Base-by-base conservation (phyloP, 2,888 invertebrate genomes). In the Reticulitermes lucifugus region DNA sequence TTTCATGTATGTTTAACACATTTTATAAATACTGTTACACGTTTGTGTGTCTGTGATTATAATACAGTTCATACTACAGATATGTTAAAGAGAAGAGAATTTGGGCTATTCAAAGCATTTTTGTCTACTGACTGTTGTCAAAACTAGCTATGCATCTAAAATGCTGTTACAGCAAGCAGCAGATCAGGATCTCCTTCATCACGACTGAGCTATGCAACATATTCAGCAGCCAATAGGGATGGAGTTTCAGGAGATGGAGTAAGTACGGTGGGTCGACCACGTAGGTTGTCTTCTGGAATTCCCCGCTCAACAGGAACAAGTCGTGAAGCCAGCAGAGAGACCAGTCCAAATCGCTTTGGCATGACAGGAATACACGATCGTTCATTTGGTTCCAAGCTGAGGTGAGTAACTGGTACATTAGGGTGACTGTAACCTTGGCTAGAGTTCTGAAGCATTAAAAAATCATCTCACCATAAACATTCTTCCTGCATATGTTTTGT, bases 101-200 rank as follows among this genome's bases (percentile, higher is more conserved):
- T 35, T 35, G 4, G 35, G 35, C 3, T 35, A 35, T 35, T 35
- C 35, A 35, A 35, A 35, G 35, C 35, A 35, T 35, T 35, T 35
- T 35, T 4, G 35, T 35, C 35, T 35, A 35, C 35, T 35, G 35
- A 35, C 35, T 35, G 35, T 35, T 35, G 35, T 35, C 3, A 35
- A 35, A 35, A 35, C 35, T 35, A 35, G 4, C 35, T 35, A 4
- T 35, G 35, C 35, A 35, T 35, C 35, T 35, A 46, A 46, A 46
- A 55, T 18, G 5, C 4, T 55, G 18, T 89, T 90, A 51, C 92
- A 98, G 98, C 99, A 12, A 96, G 97, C 80, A 98, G 98, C 88
- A 93, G 99, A 71, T 98, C 98, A 7, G 97, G 97, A 83, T 98
- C 98, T 0, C 98, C 99, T 0, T 97, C 98, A 85, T 97, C 98